Conservation (phyloP, 2,113 vertebrate genomes). For the Poecilia latipinna region DNA sequence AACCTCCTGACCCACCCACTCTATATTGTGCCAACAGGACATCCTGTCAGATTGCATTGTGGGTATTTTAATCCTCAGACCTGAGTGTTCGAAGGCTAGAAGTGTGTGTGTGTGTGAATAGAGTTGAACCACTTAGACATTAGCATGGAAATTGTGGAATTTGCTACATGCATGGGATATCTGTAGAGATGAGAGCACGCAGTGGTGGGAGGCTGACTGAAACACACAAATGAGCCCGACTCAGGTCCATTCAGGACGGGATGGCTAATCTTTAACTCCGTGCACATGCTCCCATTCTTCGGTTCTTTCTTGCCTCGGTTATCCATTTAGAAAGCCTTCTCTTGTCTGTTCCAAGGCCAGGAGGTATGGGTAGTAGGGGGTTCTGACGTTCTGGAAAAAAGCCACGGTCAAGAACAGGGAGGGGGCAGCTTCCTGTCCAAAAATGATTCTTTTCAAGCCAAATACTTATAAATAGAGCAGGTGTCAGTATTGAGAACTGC, state of each 20-base stretch:
- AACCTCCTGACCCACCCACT: slow-evolving; percentile 58
- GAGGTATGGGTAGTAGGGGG: slow-evolving; percentile 68
- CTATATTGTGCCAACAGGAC: slow-evolving; percentile 69
- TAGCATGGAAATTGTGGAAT: background rate
- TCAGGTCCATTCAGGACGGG: slow-evolving; percentile 64
- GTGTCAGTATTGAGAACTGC: slow-evolving; percentile 67
- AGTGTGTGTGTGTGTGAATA: slow-evolving; percentile 29
- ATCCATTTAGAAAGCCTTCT: slow-evolving; percentile 51
- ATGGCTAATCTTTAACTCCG: slow-evolving; percentile 71
- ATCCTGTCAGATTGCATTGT: slow-evolving; percentile 74
- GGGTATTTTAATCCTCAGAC: slow-evolving; percentile 64
- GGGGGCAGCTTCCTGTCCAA: slow-evolving; percentile 72
- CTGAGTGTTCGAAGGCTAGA: slow-evolving; percentile 42
- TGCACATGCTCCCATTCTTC: slow-evolving; percentile 12
- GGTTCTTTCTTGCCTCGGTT: slow-evolving; percentile 16
- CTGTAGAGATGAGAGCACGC: slow-evolving; percentile 22
- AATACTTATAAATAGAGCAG: slow-evolving; percentile 76
- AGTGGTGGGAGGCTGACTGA: slow-evolving; percentile 35
- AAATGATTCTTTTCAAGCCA: slow-evolving; percentile 70
- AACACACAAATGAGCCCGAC: slow-evolving; percentile 44
- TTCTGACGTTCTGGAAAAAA: slow-evolving; percentile 70
- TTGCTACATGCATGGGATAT: background rate
- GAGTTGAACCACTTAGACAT: background rate
- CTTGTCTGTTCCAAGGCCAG: slow-evolving; percentile 67
- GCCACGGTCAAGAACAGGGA: slow-evolving; percentile 56